Conservation (phyloP, 2,888 invertebrate genomes). For the Watsonalla cultraria region DNA sequence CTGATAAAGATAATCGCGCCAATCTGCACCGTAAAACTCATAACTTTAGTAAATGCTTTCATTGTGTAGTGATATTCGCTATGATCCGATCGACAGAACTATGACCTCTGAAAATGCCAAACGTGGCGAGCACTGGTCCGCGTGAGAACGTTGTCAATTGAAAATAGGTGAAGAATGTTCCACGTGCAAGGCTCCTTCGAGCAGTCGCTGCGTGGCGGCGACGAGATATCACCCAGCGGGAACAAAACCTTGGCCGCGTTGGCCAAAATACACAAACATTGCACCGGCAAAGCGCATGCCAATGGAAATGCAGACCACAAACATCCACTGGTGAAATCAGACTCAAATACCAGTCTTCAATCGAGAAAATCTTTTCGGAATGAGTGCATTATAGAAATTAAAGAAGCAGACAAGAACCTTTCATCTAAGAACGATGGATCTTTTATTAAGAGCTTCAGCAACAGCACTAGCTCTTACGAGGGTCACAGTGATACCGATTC, state of each 20-base stretch:
- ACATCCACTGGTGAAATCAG: constrained; percentile 65
- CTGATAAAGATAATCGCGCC: constrained; percentile 41
- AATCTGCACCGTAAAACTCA: constrained; percentile 53
- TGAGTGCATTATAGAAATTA: constrained; percentile 68
- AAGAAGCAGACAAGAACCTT: constrained; percentile 52
- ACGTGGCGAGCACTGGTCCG: constrained; percentile 34
- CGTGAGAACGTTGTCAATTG: constrained; percentile 36
- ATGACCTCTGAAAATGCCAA: constrained; percentile 60
- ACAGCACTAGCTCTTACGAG: constrained; percentile 82
- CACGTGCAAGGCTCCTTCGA: constrained; percentile 77
- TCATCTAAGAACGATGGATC: constrained; percentile 49
- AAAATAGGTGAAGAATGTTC: constrained; percentile 65
- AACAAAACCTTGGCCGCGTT: constrained; percentile 74
- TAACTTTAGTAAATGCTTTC: constrained; percentile 48
- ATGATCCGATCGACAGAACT: constrained; percentile 51
- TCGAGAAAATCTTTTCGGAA: constrained; percentile 62
- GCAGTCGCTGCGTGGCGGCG: constrained; percentile 77
- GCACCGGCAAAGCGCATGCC: constrained; percentile 87
- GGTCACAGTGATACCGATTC: constrained; percentile 83
- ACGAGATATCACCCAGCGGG: constrained; percentile 64
- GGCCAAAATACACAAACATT: constrained; percentile 83
- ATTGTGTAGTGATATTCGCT: constrained; percentile 59
- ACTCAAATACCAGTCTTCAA: constrained; percentile 67
- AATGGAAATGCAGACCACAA: constrained; percentile 81
- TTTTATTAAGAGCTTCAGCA: constrained; percentile 72